These are phyloP conservation scores for Notothenia rossii DNA, from an alignment of 2,113 vertebrate species.

Conservation along the genomic window DNA sequence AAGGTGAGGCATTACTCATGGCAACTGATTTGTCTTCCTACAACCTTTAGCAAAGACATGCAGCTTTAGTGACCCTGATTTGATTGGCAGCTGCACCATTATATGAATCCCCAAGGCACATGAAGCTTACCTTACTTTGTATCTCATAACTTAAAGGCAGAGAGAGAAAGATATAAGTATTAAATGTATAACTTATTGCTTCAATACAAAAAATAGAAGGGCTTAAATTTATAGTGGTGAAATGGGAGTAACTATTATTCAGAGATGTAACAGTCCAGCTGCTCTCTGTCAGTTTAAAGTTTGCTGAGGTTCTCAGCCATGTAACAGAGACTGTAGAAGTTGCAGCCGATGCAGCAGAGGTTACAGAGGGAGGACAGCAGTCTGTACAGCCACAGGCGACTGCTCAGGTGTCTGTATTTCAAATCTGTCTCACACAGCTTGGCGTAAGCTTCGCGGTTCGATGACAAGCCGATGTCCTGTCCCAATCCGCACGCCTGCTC, in stretches of 20 bases:
- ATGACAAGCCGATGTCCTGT: constrained; percentile 82
- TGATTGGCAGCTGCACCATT: neutral
- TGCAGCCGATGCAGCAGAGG: constrained; percentile 86
- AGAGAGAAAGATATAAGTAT: neutral
- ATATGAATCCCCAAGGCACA: constrained; percentile 20
- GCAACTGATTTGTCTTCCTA: constrained; percentile 24
- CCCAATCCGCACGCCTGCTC: constrained; percentile 84
- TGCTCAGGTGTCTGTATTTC: constrained; percentile 78
- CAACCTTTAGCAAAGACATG: neutral
- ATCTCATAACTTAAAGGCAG: neutral
- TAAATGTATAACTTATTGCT: constrained; percentile 53
- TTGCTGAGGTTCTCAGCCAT: constrained; percentile 83
- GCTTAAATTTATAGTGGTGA: neutral
- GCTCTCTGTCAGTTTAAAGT: constrained; percentile 56
- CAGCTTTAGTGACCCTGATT: neutral
- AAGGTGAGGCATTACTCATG: constrained; percentile 51
- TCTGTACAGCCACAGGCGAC: constrained; percentile 80
- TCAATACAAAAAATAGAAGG: neutral
- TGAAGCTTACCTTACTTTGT: constrained; percentile 5
- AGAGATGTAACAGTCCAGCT: constrained; percentile 39
- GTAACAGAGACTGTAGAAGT: constrained; percentile 84
- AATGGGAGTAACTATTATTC: neutral
- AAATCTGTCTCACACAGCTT: constrained; percentile 76
- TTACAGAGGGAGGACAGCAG: constrained; percentile 87
- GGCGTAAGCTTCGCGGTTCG: constrained; percentile 80